phyloP scores from a whole-genome alignment of 1,140 invertebrate genomes.

The Heliconius congener region DNA sequence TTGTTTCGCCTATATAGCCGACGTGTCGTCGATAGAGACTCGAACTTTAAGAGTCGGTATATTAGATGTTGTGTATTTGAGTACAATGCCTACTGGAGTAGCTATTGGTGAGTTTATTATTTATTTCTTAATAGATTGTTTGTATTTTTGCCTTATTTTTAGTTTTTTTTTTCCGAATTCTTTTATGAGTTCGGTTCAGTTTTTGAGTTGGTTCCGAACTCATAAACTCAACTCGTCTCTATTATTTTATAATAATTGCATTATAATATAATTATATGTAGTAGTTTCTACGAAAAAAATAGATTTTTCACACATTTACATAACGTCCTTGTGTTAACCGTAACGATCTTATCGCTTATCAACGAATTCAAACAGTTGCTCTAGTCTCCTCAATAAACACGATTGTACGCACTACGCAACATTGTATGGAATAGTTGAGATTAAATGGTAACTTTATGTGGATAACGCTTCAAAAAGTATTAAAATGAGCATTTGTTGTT shows the following conservation, averaged over 20 bases:
- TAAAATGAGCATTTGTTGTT: too few species aligned
- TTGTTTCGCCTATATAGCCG: slow-evolving; percentile 88
- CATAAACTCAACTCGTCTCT: too few species aligned
- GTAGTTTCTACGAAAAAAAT: too few species aligned
- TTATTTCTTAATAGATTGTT: not conserved
- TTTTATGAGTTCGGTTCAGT: not conserved
- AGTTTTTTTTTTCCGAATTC: not conserved
- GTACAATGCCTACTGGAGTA: slow-evolving; percentile 88
- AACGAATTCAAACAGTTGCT: not conserved
- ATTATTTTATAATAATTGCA: too few species aligned
- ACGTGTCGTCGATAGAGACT: slow-evolving; percentile 83
- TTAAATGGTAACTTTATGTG: not conserved
- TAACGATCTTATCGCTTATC: not conserved
- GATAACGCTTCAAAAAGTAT: too few species aligned
- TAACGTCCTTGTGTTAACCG: not conserved
- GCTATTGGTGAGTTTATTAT: slow-evolving; percentile 81
- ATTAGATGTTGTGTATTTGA: slow-evolving; percentile 87
- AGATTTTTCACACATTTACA: not conserved
- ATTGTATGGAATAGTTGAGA: not conserved
- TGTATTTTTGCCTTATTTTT: not conserved
- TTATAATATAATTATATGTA: too few species aligned
- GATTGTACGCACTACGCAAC: slow-evolving; percentile 1
- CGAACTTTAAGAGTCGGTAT: slow-evolving; percentile 88
- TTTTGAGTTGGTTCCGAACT: too few species aligned
- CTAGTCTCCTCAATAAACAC: not conserved